A percentile compares a stretch with the other conserved stretches of the same genome.
Evolutionary conservation across 1,140 invertebrate genomes (phyloP).

Genomic region (Tetragnatha versicolor): DNA sequence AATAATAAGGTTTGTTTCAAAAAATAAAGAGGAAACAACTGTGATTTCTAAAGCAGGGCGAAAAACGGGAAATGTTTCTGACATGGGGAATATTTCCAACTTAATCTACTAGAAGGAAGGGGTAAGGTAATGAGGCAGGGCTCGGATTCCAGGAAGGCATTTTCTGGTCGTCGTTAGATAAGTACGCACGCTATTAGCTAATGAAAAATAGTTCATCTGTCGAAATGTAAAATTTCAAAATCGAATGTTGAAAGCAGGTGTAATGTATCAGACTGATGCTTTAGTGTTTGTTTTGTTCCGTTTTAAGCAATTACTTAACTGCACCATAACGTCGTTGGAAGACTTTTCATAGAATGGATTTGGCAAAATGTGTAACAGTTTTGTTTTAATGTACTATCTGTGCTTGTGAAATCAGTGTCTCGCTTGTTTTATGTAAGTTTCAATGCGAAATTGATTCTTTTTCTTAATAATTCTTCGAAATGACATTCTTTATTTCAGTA

Average conservation of each 20-base stretch:
- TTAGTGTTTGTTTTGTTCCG: too few species aligned
- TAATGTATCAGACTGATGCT: too few species aligned
- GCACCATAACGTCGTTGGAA: too few species aligned
- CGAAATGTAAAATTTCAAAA: background rate
- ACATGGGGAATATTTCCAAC: constrained; percentile 40
- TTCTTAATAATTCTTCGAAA: too few species aligned
- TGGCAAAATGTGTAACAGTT: too few species aligned
- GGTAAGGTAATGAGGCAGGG: constrained; percentile 33
- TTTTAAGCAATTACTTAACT: too few species aligned
- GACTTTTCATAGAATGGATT: too few species aligned
- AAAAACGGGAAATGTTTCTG: constrained; percentile 17
- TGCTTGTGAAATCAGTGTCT: too few species aligned
- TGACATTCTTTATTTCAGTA: too few species aligned
- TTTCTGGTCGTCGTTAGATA: constrained; percentile 17
- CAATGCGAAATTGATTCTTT: too few species aligned
- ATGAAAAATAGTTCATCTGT: constrained; percentile 3
- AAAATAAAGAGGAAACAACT: constrained; percentile 1
- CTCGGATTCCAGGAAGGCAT: constrained; percentile 3
- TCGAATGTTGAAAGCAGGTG: background rate
- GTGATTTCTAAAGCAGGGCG: background rate
- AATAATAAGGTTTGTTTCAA: background rate
- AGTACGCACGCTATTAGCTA: background rate
- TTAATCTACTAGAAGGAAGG: constrained; percentile 35
- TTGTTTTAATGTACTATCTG: too few species aligned
- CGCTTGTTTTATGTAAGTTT: too few species aligned